These are phyloP conservation scores for Timandra comae DNA, from an alignment of 2,888 invertebrate genomes.

Conservation along the genomic window DNA sequence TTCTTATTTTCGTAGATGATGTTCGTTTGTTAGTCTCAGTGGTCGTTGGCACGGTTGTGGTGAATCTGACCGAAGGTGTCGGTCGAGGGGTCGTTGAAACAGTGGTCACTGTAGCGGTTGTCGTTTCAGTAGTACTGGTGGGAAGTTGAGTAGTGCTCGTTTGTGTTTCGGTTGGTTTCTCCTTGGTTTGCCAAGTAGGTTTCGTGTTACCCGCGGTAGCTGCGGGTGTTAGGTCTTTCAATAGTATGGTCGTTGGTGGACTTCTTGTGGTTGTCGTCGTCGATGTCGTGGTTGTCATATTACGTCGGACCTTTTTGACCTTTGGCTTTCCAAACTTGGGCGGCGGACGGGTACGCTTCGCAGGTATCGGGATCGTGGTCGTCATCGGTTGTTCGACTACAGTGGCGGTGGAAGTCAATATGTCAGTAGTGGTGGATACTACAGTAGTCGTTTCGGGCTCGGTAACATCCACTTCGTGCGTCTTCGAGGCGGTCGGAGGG, in stretches of 20 bases:
- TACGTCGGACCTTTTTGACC: conserved; percentile 57
- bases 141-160: conserved; percentile 4
- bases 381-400: conserved; percentile 15
- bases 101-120: conserved; percentile 2
- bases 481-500: conserved; percentile 50
- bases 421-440: conserved; percentile 26
- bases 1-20: conserved; percentile 21
- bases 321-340: conserved; percentile 52
- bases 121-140: conserved; percentile 2
- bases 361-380: conserved; percentile 38
- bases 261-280: conserved; percentile 38
- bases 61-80: conserved; percentile 18
- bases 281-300: conserved; percentile 45
- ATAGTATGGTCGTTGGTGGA: conserved; percentile 29
- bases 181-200: too few relatives aligned
- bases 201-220: too few relatives aligned
- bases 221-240: conserved; percentile 43
- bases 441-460: conserved; percentile 27
- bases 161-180: conserved; percentile 24
- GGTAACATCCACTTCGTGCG: not conserved
- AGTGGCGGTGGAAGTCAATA: conserved; percentile 16
- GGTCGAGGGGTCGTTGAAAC: conserved; percentile 18
- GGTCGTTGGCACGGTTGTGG: conserved; percentile 22
- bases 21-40: conserved; percentile 16
- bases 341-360: conserved; percentile 60